Evolutionary conservation across 2,797 vertebrate species (phyloP).

Genomic region (Rhynchonycteris naso): DNA sequence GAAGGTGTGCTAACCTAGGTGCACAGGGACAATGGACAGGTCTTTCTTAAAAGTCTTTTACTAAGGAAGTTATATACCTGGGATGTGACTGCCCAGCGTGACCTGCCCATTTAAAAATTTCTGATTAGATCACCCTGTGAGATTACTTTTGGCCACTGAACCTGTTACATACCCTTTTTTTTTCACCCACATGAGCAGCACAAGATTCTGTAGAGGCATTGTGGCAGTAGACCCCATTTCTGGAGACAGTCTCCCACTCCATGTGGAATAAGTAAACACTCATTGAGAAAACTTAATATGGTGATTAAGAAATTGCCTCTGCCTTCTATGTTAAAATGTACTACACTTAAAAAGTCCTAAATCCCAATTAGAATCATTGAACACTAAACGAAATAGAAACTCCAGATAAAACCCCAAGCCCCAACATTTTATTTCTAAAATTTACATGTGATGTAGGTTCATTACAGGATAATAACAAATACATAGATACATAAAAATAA

Average conservation of each 20-base stretch:
- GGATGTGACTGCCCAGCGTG: neutral
- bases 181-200: neutral
- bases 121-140: neutral
- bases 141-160: neutral
- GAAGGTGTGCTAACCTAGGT: neutral
- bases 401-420: neutral
- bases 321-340: neutral
- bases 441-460: neutral
- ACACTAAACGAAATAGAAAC: neutral
- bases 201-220: neutral
- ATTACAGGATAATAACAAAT: neutral
- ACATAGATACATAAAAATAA: conserved; percentile 7
- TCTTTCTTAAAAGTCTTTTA: neutral
- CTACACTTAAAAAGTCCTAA: neutral
- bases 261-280: neutral
- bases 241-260: neutral
- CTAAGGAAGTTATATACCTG: neutral
- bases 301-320: neutral
- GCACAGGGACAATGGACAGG: neutral
- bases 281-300: neutral
- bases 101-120: neutral
- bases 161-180: neutral
- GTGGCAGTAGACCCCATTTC: neutral
- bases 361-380: neutral
- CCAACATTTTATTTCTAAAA: neutral